Conservation (phyloP, 2,113 vertebrate genomes). For the mouse (Mus musculus) region DNA sequence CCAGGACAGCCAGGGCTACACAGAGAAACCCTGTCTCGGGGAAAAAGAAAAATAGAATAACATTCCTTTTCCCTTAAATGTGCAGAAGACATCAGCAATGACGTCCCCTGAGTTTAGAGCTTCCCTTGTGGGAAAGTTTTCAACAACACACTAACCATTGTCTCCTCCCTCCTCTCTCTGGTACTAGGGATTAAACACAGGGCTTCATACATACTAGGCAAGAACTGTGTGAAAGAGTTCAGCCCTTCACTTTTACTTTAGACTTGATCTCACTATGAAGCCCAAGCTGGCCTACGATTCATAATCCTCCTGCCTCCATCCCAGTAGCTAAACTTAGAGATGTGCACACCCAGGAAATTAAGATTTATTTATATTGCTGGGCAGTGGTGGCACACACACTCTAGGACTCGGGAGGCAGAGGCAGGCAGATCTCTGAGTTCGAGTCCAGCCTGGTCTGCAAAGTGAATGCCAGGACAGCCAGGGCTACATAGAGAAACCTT, state of each 20-base stretch:
- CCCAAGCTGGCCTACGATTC: not conserved
- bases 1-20: no score
- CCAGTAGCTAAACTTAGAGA: no score
- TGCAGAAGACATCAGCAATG: not conserved
- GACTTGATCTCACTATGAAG: not conserved
- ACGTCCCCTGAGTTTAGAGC: not conserved
- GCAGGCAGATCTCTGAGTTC: no score
- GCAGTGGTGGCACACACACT: no score
- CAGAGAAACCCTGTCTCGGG: no score
- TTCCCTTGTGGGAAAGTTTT: not conserved
- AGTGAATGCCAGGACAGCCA: no score
- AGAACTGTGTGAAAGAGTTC: not conserved
- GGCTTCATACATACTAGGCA: not conserved
- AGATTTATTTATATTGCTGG: no score
- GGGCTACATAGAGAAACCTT: no score
- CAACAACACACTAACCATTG: not conserved
- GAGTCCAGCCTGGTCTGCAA: no score
- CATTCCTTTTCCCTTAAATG: not conserved
- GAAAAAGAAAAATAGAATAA: not conserved
- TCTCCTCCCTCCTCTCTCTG: not conserved
- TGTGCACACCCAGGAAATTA: no score
- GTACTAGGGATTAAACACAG: not conserved
- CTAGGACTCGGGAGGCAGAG: no score
- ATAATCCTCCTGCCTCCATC: no score
- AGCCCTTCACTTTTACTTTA: not conserved